Conservation (phyloP, 2,888 invertebrate species). For the Nebria brevicollis region DNA sequence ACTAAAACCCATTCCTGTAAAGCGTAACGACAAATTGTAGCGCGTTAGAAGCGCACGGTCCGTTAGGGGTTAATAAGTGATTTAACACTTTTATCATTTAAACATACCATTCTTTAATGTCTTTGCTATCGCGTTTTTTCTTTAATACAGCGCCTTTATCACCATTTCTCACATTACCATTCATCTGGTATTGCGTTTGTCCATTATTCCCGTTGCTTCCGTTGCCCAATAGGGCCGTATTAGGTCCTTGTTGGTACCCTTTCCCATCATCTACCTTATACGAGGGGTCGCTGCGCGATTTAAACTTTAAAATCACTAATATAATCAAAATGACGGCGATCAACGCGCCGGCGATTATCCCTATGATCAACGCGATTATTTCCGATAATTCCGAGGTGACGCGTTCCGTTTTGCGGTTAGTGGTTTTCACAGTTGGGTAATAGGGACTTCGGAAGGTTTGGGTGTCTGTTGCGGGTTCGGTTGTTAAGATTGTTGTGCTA, state of each 20-base stretch:
- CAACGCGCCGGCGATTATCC: constrained; percentile 89
- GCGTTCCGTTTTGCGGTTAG: constrained; percentile 62
- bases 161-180: constrained; percentile 66
- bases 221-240: constrained; percentile 79
- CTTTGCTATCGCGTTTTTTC: constrained; percentile 83
- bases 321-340: constrained; percentile 92
- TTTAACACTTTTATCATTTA: constrained; percentile 64
- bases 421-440: constrained; percentile 59
- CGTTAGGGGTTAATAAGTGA: constrained; percentile 9
- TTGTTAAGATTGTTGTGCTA: constrained; percentile 50
- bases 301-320: constrained; percentile 88
- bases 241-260: constrained; percentile 80
- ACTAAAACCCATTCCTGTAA: too few species aligned
- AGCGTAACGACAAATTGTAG: neutral
- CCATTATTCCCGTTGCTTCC: constrained; percentile 61
- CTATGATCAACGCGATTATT: constrained; percentile 81
- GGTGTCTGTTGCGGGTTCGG: constrained; percentile 52
- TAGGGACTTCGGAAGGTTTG: constrained; percentile 54
- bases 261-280: constrained; percentile 93
- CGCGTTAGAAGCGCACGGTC: constrained; percentile 9
- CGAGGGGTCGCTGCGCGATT: constrained; percentile 86
- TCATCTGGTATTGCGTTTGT: constrained; percentile 64
- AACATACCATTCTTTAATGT: constrained; percentile 97
- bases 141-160: constrained; percentile 60
- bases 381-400: constrained; percentile 77